phyloP scores from a whole-genome alignment of 1,140 invertebrate genomes.

The Oedothorax gibbosus region DNA sequence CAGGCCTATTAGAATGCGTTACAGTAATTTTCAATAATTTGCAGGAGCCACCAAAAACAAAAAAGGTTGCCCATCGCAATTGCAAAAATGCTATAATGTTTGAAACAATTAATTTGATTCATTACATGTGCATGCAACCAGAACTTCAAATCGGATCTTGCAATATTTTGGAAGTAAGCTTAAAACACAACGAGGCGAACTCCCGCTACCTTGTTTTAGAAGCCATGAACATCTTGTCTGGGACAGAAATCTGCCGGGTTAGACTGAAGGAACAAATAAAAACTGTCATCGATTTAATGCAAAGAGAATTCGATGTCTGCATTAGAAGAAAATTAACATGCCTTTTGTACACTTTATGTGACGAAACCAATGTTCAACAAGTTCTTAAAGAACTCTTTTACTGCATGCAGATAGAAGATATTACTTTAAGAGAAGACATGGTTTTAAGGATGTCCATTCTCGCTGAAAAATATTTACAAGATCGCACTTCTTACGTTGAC shows the following conservation, averaged over 20 bases:
- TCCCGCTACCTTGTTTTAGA: conserved; percentile 97
- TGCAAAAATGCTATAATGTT: conserved; percentile 99
- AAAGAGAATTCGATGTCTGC: conserved; percentile 99
- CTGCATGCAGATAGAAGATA: conserved; percentile 98
- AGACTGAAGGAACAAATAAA: conserved; percentile 99
- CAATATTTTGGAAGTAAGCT: conserved; percentile 97
- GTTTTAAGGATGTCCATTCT: conserved; percentile 98
- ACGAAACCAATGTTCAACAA: conserved; percentile 98
- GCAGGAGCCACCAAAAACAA: conserved; percentile 99
- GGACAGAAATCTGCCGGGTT: conserved; percentile 99
- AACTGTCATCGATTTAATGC: conserved; percentile 98
- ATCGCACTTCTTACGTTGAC: conserved; percentile 99
- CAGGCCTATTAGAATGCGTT: conserved; percentile 96
- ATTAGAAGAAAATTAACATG: conserved; percentile 98
- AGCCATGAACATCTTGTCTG: conserved; percentile 98
- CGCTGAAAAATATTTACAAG: conserved; percentile 99
- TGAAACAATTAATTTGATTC: conserved; percentile 99
- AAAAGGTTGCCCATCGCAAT: conserved; percentile 99
- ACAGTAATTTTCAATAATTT: conserved; percentile 99
- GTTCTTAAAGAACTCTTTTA: conserved; percentile 99
- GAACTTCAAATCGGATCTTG: conserved; percentile 96
- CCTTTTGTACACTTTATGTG: conserved; percentile 99
- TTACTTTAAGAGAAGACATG: conserved; percentile 99
- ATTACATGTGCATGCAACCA: conserved; percentile 96
- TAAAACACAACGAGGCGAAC: conserved; percentile 98